Base-by-base conservation (phyloP, 2,113 vertebrate species). In the Crotalus viridis region DNA sequence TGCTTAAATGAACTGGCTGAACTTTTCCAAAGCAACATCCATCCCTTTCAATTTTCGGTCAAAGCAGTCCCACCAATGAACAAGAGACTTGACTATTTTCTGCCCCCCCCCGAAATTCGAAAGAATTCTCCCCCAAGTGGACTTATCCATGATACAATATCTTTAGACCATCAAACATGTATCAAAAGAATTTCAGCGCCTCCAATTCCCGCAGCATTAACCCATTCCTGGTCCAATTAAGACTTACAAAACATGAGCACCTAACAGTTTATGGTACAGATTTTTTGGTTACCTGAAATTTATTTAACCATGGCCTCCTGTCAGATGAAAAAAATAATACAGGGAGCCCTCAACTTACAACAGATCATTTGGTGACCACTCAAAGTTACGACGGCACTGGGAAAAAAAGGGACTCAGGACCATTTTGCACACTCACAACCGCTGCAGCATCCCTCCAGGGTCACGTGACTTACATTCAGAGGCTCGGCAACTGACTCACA, bases 11-110 rank as follows among this genome's bases (percentile, higher is more conserved):
- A 48, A 46, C 52, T 87, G 69, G 3, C 3, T 43, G 55, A 94
- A 48, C 0, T 0, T 0, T 0, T 0, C n/a, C 89, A 56, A 48
- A 69, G 88, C 13, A 88, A 92, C 92, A 93, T 10, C 3, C 3
- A 3, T 56, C 91, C 89, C 24, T 95, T 94, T 90, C 91, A n/a
- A 39, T 87, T 3, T 0, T 22, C 17, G 0, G 3, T 10, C n/a
- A n/a, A 9, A 6, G 24, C 55, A 61, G 24, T 5, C 12, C 48
- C 55, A 46, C 4, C 28, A 91, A 87, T 46, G 28, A 87, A 87
- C 10, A 19, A 15, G 3, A 3, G 33, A 46, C 19, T 17, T 59
- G 4, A n/a, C 56, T 43, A 19, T 39, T 15, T 64, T 24, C 5
- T 91, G 3, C 59, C 43, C 9, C 17, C 17, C 19, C 0, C 13